Conservation (phyloP, 2,888 invertebrate species). For the Nudaria mundana region DNA sequence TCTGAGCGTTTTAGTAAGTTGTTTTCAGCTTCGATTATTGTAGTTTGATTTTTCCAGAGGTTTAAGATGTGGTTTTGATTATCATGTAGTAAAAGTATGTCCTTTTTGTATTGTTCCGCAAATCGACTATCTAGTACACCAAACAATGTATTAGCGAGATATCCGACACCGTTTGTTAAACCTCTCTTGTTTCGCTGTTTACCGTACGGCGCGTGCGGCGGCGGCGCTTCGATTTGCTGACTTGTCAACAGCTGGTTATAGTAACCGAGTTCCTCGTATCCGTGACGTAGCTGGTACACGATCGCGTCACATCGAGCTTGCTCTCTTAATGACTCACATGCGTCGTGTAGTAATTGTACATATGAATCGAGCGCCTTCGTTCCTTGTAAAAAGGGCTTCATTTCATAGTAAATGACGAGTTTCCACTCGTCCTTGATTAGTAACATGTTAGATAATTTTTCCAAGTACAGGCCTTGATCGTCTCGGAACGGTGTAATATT, state of each 20-base stretch:
- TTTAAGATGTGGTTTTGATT: slow-evolving; percentile 5
- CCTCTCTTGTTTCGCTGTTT: background rate
- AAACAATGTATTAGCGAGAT: slow-evolving; percentile 15
- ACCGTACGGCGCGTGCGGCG: background rate
- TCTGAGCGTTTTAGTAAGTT: slow-evolving; percentile 4
- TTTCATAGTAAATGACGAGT: slow-evolving; percentile 1
- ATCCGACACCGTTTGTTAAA: slow-evolving; percentile 14
- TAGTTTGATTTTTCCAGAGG: slow-evolving; percentile 7
- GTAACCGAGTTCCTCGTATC: too few relatives aligned
- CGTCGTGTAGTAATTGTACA: background rate
- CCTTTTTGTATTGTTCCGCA: slow-evolving; percentile 4
- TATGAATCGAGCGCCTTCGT: background rate
- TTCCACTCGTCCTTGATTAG: background rate
- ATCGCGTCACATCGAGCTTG: slow-evolving; percentile 7
- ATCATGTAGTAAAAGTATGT: background rate
- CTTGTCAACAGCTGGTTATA: background rate
- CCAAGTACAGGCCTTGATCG: background rate
- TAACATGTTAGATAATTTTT: background rate
- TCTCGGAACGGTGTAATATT: background rate
- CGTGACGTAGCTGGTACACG: slow-evolving; percentile 13
- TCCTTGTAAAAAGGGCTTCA: background rate
- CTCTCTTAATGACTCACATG: background rate
- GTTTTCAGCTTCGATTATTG: slow-evolving; percentile 3
- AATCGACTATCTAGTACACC: too few relatives aligned
- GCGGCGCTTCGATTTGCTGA: background rate